A percentile compares a stretch with the other conserved stretches of the same genome.
These are phyloP conservation scores for Danio kyathit DNA, from an alignment of 2,797 vertebrate species.

Conservation along the genomic window DNA sequence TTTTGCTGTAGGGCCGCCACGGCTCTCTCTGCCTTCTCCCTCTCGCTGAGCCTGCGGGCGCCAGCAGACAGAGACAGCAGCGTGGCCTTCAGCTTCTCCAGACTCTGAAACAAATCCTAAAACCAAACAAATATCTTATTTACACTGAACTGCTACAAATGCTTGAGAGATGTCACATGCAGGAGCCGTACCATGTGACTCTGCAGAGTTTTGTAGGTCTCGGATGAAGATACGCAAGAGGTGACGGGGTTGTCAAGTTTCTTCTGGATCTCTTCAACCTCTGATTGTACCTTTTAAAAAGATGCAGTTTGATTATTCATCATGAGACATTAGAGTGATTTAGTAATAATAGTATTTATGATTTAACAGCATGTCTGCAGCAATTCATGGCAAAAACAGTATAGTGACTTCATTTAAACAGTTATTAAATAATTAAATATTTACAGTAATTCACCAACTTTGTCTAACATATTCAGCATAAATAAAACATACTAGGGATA, in stretches of 20 bases:
- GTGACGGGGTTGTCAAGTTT: slow-evolving; percentile 82
- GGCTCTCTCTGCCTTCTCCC: slow-evolving; percentile 77
- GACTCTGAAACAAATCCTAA: slow-evolving; percentile 87
- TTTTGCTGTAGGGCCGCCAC: slow-evolving; percentile 77
- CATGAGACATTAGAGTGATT: neutral
- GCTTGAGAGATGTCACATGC: neutral
- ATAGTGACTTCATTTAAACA: no score
- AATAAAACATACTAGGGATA: no score
- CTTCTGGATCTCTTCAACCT: slow-evolving; percentile 80
- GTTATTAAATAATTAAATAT: no score
- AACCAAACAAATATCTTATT: neutral
- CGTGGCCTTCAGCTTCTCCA: slow-evolving; percentile 83
- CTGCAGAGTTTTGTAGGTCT: slow-evolving; percentile 89
- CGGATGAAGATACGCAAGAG: slow-evolving; percentile 87
- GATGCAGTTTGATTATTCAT: neutral
- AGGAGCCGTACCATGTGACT: slow-evolving; percentile 82
- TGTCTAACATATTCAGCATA: no score
- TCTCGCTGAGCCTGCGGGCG: slow-evolving; percentile 82
- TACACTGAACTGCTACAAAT: neutral
- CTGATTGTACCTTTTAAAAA: slow-evolving; percentile 78
- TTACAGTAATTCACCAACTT: no score
- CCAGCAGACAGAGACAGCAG: slow-evolving; percentile 81
- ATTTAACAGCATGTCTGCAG: no score
- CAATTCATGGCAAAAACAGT: no score
- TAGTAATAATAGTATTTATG: no score